A percentile compares a stretch with the other conserved stretches of the same genome.
These are phyloP conservation scores for Pammene fasciana DNA, from an alignment of 2,888 invertebrate species.

Conservation along the genomic window DNA sequence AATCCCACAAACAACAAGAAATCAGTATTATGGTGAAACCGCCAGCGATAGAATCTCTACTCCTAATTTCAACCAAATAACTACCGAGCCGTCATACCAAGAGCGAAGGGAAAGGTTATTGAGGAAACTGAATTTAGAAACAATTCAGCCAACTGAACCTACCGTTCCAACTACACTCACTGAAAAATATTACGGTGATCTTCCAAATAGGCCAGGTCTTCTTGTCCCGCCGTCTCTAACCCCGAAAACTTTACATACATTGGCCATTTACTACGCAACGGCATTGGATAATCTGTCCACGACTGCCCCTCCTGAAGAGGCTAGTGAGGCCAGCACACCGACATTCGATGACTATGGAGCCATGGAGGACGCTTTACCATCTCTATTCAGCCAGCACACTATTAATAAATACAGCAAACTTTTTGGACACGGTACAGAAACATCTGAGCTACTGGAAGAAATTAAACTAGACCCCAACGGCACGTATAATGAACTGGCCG, in stretches of 20 bases:
- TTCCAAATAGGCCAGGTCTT: constrained; percentile 83
- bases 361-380: constrained; percentile 80
- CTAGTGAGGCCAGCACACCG: constrained; percentile 60
- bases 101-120: constrained; percentile 88
- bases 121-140: constrained; percentile 85
- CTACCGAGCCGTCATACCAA: constrained; percentile 77
- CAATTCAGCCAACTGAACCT: constrained; percentile 74
- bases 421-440: constrained; percentile 66
- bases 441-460: constrained; percentile 68
- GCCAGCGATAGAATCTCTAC: constrained; percentile 63
- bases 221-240: constrained; percentile 89
- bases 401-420: constrained; percentile 85
- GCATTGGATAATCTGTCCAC: constrained; percentile 84
- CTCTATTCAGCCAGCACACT: constrained; percentile 86
- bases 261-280: constrained; percentile 91
- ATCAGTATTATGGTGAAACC: constrained; percentile 54
- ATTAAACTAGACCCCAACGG: constrained; percentile 72
- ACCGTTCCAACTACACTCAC: constrained; percentile 68
- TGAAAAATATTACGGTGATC: constrained; percentile 75
- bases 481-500: constrained; percentile 73
- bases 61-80: constrained; percentile 54
- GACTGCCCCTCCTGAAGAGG: constrained; percentile 65
- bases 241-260: constrained; percentile 89
- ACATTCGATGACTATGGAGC: constrained; percentile 67
- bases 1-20: constrained; percentile 67